Percentiles rank a stretch among this genome's conserved stretches.
Conservation (phyloP, 2,888 invertebrate genomes). For the Anaspis maculata region DNA sequence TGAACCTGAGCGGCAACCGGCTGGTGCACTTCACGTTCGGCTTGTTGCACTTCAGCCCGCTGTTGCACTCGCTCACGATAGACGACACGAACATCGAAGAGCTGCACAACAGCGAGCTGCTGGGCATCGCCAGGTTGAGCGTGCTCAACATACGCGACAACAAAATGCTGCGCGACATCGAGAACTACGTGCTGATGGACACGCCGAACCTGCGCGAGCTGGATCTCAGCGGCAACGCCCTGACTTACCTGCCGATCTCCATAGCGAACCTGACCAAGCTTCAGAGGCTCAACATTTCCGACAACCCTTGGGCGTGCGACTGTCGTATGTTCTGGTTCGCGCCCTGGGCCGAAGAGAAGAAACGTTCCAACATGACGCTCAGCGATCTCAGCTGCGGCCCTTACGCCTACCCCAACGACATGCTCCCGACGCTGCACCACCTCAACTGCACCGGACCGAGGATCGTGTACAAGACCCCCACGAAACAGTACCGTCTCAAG, state of each 20-base stretch:
- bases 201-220: conserved; percentile 52
- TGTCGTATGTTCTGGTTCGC: conserved; percentile 52
- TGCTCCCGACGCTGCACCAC: conserved; percentile 56
- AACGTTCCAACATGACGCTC: conserved; percentile 41
- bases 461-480: conserved; percentile 51
- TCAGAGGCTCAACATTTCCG: conserved; percentile 56
- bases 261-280: conserved; percentile 57
- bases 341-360: conserved; percentile 37
- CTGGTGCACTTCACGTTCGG: conserved; percentile 49
- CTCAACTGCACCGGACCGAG: conserved; percentile 60
- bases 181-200: conserved; percentile 55
- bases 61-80: conserved; percentile 52
- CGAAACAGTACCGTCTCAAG: conserved; percentile 53
- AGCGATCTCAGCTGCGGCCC: conserved; percentile 57
- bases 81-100: conserved; percentile 59
- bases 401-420: conserved; percentile 56
- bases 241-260: conserved; percentile 63
- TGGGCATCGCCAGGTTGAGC: conserved; percentile 53
- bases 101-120: conserved; percentile 57
- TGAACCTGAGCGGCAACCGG: conserved; percentile 54
- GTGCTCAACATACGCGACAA: conserved; percentile 56
- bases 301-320: conserved; percentile 80
- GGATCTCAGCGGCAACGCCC: conserved; percentile 61
- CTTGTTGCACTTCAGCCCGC: conserved; percentile 56
- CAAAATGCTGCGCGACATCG: conserved; percentile 51